phyloP scores from a whole-genome alignment of 2,888 invertebrate genomes.

The Ellobium chinense region DNA sequence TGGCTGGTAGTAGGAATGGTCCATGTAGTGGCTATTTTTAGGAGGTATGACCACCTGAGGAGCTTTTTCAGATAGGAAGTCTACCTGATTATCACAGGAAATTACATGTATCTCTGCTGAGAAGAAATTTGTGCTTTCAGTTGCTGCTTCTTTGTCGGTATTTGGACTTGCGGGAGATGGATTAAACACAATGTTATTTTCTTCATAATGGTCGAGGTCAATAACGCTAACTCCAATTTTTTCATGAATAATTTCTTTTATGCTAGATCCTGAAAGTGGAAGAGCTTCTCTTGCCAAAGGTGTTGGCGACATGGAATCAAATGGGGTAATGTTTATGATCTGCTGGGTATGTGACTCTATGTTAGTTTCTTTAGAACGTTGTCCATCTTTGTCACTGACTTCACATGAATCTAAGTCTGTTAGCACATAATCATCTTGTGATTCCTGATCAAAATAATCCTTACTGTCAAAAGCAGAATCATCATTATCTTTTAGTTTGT shows the following conservation, averaged over 20 bases:
- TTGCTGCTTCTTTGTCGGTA: background rate
- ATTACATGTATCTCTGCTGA: slow-evolving; percentile 17
- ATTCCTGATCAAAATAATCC: background rate
- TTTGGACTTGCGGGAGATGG: background rate
- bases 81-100: slow-evolving; percentile 1
- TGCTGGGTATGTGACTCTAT: background rate
- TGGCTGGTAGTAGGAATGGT: background rate
- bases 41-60: background rate
- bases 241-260: background rate
- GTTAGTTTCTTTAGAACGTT: background rate
- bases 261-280: background rate
- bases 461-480: background rate
- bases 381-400: no score
- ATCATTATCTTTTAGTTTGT: background rate
- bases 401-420: background rate
- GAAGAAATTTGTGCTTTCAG: background rate
- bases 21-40: background rate
- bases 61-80: background rate
- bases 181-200: background rate
- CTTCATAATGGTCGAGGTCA: background rate
- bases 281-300: no score
- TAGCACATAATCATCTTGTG: slow-evolving; percentile 2
- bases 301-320: no score
- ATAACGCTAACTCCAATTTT: background rate
- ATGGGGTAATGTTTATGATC: background rate